phyloP scores from a whole-genome alignment of 1,140 invertebrate genomes.

The Microplitis demolitor region DNA sequence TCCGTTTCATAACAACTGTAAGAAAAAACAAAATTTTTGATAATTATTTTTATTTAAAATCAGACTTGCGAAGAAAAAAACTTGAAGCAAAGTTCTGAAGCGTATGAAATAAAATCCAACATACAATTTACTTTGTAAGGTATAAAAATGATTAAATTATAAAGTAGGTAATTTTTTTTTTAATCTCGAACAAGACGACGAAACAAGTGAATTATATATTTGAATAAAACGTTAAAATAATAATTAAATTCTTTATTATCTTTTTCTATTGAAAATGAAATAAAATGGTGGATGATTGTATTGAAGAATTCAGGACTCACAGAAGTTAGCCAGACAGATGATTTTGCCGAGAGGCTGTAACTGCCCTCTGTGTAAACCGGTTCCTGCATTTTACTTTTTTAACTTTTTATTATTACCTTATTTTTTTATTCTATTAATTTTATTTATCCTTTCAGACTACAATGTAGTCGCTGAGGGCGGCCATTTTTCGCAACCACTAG shows the following conservation, averaged over 20 bases:
- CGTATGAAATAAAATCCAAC: too few species aligned
- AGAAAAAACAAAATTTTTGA: background rate
- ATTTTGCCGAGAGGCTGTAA: slow-evolving; percentile 31
- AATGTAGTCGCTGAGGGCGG: slow-evolving; percentile 4
- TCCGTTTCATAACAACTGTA: background rate
- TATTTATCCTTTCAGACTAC: background rate
- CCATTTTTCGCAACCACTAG: slow-evolving; percentile 1
- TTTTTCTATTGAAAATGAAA: background rate
- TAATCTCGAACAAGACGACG: background rate
- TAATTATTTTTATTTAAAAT: background rate
- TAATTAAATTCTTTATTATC: background rate
- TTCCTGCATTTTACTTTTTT: slow-evolving; percentile 20
- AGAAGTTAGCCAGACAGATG: slow-evolving; percentile 31
- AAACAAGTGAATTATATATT: background rate
- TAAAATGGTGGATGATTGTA: slow-evolving; percentile 16
- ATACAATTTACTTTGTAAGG: too few species aligned
- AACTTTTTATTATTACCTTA: slow-evolving; percentile 29
- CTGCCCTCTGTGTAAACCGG: slow-evolving; percentile 30
- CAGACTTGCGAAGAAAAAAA: too few species aligned
- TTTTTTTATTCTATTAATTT: slow-evolving; percentile 11
- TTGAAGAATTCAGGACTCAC: slow-evolving; percentile 25
- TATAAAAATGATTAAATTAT: too few species aligned
- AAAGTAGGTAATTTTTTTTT: background rate
- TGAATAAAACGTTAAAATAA: background rate
- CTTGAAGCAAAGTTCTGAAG: too few species aligned